Percentiles rank a stretch among this genome's conserved stretches.
Conservation (phyloP, 2,797 vertebrate genomes). For the Tenualosa ilisha region DNA sequence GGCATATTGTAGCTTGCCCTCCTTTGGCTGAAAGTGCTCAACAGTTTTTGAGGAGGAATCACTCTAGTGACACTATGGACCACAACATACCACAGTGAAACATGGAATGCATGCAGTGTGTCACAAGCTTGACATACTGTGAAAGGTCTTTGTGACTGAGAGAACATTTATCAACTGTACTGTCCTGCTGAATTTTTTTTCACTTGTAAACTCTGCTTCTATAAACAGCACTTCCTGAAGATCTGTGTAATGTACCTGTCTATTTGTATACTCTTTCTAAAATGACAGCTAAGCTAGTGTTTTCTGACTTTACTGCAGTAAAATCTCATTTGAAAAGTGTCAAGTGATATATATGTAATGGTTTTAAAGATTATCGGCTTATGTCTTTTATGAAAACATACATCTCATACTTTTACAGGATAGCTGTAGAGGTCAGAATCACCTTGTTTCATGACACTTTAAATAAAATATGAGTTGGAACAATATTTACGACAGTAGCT, state of each 20-base stretch:
- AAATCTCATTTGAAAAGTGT: neutral
- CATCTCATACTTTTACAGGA: constrained; percentile 34
- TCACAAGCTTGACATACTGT: constrained; percentile 6
- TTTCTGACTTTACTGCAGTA: neutral
- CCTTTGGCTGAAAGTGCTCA: constrained; percentile 17
- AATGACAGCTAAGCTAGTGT: constrained; percentile 29
- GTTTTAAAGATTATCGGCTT: neutral
- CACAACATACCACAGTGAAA: constrained; percentile 24
- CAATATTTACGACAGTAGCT: constrained; percentile 38
- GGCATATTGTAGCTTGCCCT: constrained; percentile 8
- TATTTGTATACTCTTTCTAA: constrained; percentile 38
- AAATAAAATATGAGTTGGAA: constrained; percentile 27
- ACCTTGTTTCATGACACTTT: neutral
- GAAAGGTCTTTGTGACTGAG: constrained; percentile 23
- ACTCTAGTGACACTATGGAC: neutral
- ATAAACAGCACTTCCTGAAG: constrained; percentile 47
- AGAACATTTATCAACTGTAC: constrained; percentile 29
- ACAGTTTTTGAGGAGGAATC: constrained; percentile 8
- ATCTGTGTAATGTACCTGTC: constrained; percentile 45
- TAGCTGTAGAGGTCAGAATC: neutral
- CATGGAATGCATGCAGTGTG: constrained; percentile 24
- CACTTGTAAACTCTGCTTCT: constrained; percentile 30
- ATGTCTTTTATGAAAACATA: constrained; percentile 20
- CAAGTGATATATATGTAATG: neutral
- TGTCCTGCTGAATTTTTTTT: constrained; percentile 44